Evolutionary conservation across 2,113 vertebrate genomes (phyloP).

Genomic region (Isurus oxyrinchus): DNA sequence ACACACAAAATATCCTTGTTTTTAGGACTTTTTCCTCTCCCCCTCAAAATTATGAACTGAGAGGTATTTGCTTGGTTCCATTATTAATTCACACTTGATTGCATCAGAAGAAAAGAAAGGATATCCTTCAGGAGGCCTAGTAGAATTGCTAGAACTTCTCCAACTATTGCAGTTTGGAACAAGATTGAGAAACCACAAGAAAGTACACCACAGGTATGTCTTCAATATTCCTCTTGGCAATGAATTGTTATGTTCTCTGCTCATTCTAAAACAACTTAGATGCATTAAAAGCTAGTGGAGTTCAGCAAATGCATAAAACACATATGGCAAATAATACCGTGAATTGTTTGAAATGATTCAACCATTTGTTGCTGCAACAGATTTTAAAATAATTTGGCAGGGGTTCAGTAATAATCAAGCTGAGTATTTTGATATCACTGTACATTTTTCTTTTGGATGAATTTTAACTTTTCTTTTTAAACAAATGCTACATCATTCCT

Average conservation of each 20-base stretch:
- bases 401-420: neutral
- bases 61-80: neutral
- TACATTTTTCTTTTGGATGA: neutral
- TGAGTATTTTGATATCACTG: neutral
- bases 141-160: constrained; percentile 51
- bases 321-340: neutral
- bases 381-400: neutral
- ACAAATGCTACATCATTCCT: neutral
- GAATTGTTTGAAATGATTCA: neutral
- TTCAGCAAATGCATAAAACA: constrained; percentile 19
- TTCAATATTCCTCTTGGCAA: constrained; percentile 56
- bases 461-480: neutral
- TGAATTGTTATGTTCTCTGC: constrained; percentile 46
- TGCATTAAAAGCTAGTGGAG: constrained; percentile 41
- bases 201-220: constrained; percentile 53
- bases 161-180: constrained; percentile 48
- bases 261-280: constrained; percentile 47
- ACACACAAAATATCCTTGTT: constrained; percentile 44
- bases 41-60: neutral
- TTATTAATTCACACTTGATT: neutral
- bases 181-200: constrained; percentile 46
- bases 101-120: constrained; percentile 45
- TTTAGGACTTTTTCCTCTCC: constrained; percentile 32
- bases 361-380: neutral
- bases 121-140: constrained; percentile 42